These are phyloP conservation scores for Anas capensis DNA, from an alignment of 2,797 vertebrate species.

Conservation along the genomic window DNA sequence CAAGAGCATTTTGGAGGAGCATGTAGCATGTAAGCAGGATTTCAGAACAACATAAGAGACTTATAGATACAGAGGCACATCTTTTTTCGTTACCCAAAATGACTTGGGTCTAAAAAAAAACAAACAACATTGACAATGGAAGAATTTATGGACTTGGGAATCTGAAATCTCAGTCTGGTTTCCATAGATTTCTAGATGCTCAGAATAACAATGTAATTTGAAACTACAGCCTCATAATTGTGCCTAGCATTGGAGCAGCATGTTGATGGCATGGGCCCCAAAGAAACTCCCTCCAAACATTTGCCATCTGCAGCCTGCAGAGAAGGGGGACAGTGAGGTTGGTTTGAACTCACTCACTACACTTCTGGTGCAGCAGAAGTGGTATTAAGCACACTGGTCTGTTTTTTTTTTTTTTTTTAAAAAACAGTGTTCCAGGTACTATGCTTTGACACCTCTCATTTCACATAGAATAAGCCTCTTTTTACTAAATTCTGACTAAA, in stretches of 20 bases:
- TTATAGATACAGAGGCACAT: background rate
- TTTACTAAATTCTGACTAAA: background rate
- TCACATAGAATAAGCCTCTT: background rate
- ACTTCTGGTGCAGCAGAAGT: background rate
- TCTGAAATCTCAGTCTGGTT: background rate
- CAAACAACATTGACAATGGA: background rate
- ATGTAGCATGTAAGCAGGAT: background rate
- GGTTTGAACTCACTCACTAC: background rate
- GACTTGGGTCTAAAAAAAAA: background rate
- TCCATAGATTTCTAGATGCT: background rate
- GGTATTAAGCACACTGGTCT: background rate
- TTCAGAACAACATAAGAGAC: background rate
- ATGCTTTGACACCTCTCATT: background rate
- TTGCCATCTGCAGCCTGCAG: background rate
- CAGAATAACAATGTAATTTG: background rate
- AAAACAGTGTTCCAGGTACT: background rate
- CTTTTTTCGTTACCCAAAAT: background rate
- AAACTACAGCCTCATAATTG: background rate
- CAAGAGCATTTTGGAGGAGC: background rate
- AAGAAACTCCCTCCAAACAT: fast-evolving
- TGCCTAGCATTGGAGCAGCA: fast-evolving
- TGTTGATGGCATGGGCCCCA: background rate
- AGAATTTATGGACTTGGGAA: background rate
- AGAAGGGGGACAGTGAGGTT: background rate
- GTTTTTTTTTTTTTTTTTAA: background rate